Evolutionary conservation across 2,113 vertebrate genomes (phyloP), one percentile per base, ranked within the genome.

Genomic region (Megaptera novaeangliae): DNA sequence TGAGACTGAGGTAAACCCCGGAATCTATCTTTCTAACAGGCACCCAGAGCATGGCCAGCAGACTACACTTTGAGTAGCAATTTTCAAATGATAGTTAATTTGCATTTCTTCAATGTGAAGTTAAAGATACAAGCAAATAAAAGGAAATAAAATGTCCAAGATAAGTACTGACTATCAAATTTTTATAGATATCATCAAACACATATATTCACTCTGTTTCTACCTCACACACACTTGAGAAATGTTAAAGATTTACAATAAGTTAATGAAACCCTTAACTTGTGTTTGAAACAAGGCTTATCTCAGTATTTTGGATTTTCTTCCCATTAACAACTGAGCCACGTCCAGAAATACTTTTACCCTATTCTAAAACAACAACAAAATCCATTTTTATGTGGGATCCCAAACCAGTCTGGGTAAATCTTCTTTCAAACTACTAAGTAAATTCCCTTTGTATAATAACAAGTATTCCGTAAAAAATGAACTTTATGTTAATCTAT

Each of bases 321-420:
- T 39, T 80, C 36, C 77, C 34, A 82, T 94, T 95, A 68, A 27
- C 34, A 96, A 25, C 6, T 5, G 41, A 61, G 13, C 36, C 25
- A 77, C 39, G 5, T 74, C 46, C 49, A 96, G 63, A 88, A 96
- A 96, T 95, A 61, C 63, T 92, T 84, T 94, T 69, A 69, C n/a
- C 34, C 34, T 39, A 13, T 39, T 71, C 68, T 74, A 44, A 74
- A 74, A 74, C 71, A 44, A 29, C 12, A 85, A 59, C 46, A 94
- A 93, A 77, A 94, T 41, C 17, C 9, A 75, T 49, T 39, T 81
- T 88, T 72, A 57, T 77, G 66, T 11, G 13, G 13, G 6, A 55
- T 86, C 9, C 25, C 71, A 86, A 90, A 59, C 27, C 21, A 46
- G 12, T 49, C 64, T 74, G 23, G 8, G 31, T 36, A 83, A 95